A percentile compares a stretch with the other conserved stretches of the same genome.
Conservation (phyloP, 30 jellyfish, hydroid and myxozoan genomes). For the Hydractinia symbiolongicarpus region DNA sequence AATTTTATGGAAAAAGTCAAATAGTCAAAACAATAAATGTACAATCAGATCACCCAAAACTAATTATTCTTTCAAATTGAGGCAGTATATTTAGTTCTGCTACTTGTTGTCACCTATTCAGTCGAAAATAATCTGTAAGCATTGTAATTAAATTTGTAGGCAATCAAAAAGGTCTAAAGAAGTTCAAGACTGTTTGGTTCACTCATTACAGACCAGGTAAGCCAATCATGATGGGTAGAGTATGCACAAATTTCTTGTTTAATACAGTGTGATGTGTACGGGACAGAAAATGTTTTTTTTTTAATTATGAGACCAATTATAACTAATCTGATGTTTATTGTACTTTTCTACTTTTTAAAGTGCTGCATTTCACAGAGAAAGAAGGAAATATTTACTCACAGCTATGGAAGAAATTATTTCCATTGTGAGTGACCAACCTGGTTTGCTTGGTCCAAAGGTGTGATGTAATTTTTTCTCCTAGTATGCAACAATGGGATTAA, state of each 20-base stretch:
- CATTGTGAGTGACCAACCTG: constrained; percentile 89
- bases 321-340: too few relatives aligned
- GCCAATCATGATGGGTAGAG: neutral
- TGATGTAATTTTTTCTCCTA: neutral
- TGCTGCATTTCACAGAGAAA: constrained; percentile 78
- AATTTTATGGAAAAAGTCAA: too few relatives aligned
- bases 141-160: constrained; percentile 1
- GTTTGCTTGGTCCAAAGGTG: constrained; percentile 88
- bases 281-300: too few relatives aligned
- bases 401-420: constrained; percentile 72
- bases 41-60: too few relatives aligned
- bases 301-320: too few relatives aligned
- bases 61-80: neutral
- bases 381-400: constrained; percentile 76
- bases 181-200: constrained; percentile 61
- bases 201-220: constrained; percentile 69
- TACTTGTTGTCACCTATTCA: neutral
- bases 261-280: too few relatives aligned
- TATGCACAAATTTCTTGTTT: too few relatives aligned
- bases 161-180: constrained; percentile 61
- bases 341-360: constrained; percentile 21
- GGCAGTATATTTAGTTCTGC: neutral
- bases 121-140: too few relatives aligned
- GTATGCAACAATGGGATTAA: too few relatives aligned
- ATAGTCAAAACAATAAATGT: too few relatives aligned